These are phyloP conservation scores for Ophthalmolycus amberensis DNA, from an alignment of 2,113 vertebrate genomes.

Conservation along the genomic window DNA sequence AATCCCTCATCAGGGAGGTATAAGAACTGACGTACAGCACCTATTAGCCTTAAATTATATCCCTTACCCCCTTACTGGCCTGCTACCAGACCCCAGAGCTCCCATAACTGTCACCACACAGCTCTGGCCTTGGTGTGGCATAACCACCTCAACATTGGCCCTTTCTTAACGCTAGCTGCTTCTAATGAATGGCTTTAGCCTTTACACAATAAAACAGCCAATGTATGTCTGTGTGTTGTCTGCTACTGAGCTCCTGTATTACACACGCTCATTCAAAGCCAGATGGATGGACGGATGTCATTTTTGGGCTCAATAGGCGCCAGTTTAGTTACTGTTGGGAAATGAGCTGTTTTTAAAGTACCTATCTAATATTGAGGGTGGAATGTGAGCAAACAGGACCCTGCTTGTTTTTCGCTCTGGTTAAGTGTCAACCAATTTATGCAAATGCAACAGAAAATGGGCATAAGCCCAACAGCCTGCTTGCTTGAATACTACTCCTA, in stretches of 20 bases:
- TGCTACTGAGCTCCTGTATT: conserved; percentile 42
- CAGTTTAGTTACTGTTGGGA: conserved; percentile 39
- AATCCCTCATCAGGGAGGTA: conserved; percentile 77
- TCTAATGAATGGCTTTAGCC: conserved; percentile 58
- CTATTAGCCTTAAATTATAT: conserved; percentile 75
- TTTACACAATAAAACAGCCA: conserved; percentile 54
- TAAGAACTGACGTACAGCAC: conserved; percentile 66
- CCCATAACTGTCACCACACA: conserved; percentile 70
- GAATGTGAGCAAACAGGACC: conserved; percentile 61
- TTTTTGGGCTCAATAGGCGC: conserved; percentile 28
- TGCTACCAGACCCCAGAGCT: conserved; percentile 51
- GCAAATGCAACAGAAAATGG: conserved; percentile 67
- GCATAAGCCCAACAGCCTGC: conserved; percentile 18
- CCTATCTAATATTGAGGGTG: conserved; percentile 29
- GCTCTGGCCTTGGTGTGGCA: conserved; percentile 48
- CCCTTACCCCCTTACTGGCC: conserved; percentile 30
- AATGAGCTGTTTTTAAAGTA: conserved; percentile 45
- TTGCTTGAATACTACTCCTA: conserved; percentile 52
- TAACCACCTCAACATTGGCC: conserved; percentile 57
- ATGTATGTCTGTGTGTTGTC: conserved; percentile 40
- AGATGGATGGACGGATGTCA: conserved; percentile 20
- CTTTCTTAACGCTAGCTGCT: conserved; percentile 64
- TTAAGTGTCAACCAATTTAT: conserved; percentile 68
- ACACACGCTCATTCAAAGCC: conserved; percentile 37
- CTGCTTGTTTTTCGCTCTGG: conserved; percentile 54